A percentile compares a stretch with the other conserved stretches of the same genome.
Evolutionary conservation across 2,888 invertebrate species (phyloP).

Genomic region (Oeneis ivallda): DNA sequence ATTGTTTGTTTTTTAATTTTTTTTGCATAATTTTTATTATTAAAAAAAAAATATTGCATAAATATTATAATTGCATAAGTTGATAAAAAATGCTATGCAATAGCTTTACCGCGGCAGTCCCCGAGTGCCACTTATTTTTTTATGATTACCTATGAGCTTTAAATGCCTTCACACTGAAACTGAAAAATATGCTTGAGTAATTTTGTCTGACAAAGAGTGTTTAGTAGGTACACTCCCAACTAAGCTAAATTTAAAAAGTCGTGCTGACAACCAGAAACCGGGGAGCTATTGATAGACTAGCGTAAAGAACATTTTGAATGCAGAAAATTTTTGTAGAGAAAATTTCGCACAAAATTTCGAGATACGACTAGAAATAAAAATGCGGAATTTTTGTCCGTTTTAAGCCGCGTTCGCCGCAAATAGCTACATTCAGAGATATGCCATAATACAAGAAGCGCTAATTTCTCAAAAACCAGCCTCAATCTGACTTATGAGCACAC

Average conservation of each 20-base stretch:
- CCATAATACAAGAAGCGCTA: background rate
- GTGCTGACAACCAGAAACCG: background rate
- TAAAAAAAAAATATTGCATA: no score
- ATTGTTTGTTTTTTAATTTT: no score
- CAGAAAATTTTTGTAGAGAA: background rate
- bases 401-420: constrained; percentile 49
- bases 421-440: constrained; percentile 48
- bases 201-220: background rate
- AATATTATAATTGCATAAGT: no score
- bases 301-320: background rate
- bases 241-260: background rate
- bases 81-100: no score
- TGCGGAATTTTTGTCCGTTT: constrained; percentile 17
- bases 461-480: background rate
- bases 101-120: no score
- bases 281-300: background rate
- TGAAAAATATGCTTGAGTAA: background rate
- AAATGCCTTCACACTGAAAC: no score
- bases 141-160: no score
- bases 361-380: background rate
- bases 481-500: background rate
- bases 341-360: constrained; percentile 7
- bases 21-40: no score
- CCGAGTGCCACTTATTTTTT: no score
- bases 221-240: background rate